A percentile compares a stretch with the other conserved stretches of the same genome.
These are phyloP conservation scores for Diabrotica virgifera DNA, from an alignment of 1,140 invertebrate genomes.

Conservation along the genomic window DNA sequence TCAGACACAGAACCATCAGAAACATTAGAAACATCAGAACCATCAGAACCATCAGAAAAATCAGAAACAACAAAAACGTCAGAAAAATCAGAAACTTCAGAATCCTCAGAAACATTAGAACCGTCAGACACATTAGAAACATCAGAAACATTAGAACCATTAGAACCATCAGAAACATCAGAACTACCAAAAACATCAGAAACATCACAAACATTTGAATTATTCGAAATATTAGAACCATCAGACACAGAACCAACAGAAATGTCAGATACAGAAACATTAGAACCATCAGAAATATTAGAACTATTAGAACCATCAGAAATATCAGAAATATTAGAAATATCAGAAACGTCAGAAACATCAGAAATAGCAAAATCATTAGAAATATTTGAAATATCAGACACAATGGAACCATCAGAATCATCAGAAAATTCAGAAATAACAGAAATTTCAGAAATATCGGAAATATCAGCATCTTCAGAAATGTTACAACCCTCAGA, in stretches of 20 bases:
- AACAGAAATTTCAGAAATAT: background rate
- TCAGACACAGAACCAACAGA: too few species aligned
- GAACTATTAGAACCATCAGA: background rate
- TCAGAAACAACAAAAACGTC: too few species aligned
- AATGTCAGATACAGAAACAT: too few species aligned
- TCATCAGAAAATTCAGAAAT: background rate
- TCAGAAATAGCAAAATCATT: too few species aligned
- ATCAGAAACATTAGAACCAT: background rate
- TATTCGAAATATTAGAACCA: background rate
- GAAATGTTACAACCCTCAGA: background rate
- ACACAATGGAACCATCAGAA: background rate
- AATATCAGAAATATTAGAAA: background rate
- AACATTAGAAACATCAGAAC: background rate
- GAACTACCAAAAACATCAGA: background rate
- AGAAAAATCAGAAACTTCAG: too few species aligned
- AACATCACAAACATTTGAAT: background rate
- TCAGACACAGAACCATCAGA: background rate
- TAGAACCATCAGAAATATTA: background rate
- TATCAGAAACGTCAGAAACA: background rate
- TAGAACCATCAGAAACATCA: background rate
- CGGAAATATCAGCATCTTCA: too few species aligned
- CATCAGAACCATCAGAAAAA: background rate
- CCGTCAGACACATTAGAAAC: background rate
- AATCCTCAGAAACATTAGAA: background rate
- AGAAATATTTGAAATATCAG: background rate